phyloP scores from a whole-genome alignment of 2,888 invertebrate species.

The Eilema depressum region DNA sequence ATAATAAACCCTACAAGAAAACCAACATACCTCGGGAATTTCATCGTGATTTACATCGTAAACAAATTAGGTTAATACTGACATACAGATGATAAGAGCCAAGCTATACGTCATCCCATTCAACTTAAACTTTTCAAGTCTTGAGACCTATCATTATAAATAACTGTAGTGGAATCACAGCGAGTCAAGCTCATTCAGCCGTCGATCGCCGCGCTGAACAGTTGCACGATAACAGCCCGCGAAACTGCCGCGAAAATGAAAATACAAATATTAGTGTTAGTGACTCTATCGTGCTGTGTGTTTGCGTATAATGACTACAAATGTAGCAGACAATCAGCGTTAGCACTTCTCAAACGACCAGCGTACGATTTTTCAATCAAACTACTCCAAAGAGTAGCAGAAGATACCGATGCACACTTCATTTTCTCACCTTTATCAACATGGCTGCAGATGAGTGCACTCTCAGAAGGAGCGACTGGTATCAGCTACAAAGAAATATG shows the following conservation, averaged over 20 bases:
- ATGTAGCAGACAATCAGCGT: conserved; percentile 59
- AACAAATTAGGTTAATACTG: conserved; percentile 2
- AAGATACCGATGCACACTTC: conserved; percentile 67
- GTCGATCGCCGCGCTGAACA: conserved; percentile 17
- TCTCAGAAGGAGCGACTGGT: conserved; percentile 69
- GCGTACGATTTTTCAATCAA: conserved; percentile 69
- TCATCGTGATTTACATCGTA: background rate
- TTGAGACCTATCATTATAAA: conserved; percentile 16
- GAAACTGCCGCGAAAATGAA: conserved; percentile 48
- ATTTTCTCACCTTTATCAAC: conserved; percentile 73
- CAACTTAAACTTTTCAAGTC: conserved; percentile 8
- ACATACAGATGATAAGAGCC: conserved; percentile 36
- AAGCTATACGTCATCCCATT: conserved; percentile 7
- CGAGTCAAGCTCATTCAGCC: conserved; percentile 22
- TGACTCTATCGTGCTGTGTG: conserved; percentile 43
- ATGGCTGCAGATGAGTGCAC: conserved; percentile 69
- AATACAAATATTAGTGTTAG: conserved; percentile 50
- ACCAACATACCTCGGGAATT: background rate
- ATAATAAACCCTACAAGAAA: background rate
- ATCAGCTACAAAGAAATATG: conserved; percentile 64
- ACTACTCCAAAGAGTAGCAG: conserved; percentile 66
- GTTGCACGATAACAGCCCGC: conserved; percentile 19
- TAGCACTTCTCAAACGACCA: conserved; percentile 60
- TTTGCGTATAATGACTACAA: conserved; percentile 26
- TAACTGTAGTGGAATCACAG: conserved; percentile 4